Conservation (phyloP, 2,113 vertebrate species). For the Scortum barcoo region DNA sequence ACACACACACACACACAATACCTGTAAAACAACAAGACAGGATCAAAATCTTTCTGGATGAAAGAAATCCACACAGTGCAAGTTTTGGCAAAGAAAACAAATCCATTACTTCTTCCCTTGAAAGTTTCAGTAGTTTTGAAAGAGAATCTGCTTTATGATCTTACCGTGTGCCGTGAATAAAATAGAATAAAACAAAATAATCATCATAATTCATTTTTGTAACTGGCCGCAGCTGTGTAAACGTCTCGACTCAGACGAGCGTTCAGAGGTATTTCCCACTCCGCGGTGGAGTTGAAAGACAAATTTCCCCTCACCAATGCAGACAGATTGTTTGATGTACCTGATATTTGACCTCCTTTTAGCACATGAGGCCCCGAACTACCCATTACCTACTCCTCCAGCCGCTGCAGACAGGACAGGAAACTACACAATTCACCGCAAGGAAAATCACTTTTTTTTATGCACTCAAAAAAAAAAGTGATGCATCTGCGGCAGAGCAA, state of each 20-base stretch:
- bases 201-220: constrained; percentile 65
- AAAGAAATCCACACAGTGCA: constrained; percentile 14
- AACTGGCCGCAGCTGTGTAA: constrained; percentile 76
- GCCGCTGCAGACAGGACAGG: constrained; percentile 61
- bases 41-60: neutral
- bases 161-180: constrained; percentile 50
- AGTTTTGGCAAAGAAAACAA: constrained; percentile 17
- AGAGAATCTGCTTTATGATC: constrained; percentile 45
- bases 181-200: constrained; percentile 52
- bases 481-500: constrained; percentile 27
- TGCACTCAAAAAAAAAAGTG: neutral
- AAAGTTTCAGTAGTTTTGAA: constrained; percentile 33
- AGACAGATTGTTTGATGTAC: constrained; percentile 49
- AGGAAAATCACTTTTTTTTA: neutral
- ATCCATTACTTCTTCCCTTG: constrained; percentile 12
- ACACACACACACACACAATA: neutral
- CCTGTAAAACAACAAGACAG: neutral
- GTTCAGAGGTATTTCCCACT: constrained; percentile 60
- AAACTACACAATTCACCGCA: constrained; percentile 46
- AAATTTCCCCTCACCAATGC: constrained; percentile 15
- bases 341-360: constrained; percentile 56
- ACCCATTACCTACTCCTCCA: constrained; percentile 4
- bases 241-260: constrained; percentile 58
- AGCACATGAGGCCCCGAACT: constrained; percentile 29
- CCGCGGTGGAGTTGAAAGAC: constrained; percentile 45